A percentile compares a stretch with the other conserved stretches of the same genome.
These are phyloP conservation scores for Microctonus hyperodae DNA, from an alignment of 2,888 invertebrate species.

Conservation along the genomic window DNA sequence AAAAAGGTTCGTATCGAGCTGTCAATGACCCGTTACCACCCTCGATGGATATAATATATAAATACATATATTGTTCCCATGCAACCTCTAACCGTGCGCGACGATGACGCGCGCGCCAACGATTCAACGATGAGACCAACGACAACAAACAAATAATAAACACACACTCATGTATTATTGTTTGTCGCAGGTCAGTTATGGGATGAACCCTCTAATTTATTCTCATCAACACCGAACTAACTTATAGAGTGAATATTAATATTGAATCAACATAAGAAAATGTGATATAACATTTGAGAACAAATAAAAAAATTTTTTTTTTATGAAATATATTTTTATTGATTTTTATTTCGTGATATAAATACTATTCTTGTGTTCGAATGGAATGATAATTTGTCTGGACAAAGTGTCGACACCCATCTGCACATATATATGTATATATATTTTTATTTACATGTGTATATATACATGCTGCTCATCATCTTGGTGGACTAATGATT, in stretches of 20 bases:
- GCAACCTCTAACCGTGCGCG: background rate
- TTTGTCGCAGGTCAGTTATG: constrained; percentile 15
- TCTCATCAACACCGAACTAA: constrained; percentile 12
- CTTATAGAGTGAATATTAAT: background rate
- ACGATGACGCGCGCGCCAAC: background rate
- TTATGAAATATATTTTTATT: too few species aligned
- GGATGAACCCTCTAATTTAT: constrained; percentile 17
- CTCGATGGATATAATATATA: constrained; percentile 7
- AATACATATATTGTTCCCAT: background rate
- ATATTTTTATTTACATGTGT: background rate
- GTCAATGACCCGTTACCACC: constrained; percentile 35
- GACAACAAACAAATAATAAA: background rate
- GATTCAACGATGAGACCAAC: background rate
- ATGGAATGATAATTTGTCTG: background rate
- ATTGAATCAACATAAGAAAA: background rate
- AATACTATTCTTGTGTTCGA: background rate
- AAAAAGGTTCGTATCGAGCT: constrained; percentile 31
- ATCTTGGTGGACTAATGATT: background rate
- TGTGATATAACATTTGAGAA: background rate
- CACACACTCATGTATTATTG: background rate
- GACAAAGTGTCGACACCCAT: too few species aligned
- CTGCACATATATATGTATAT: too few species aligned
- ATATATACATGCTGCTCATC: background rate
- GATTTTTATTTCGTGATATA: too few species aligned
- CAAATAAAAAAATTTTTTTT: too few species aligned